Percentiles rank a stretch among this genome's conserved stretches.
Evolutionary conservation across 2,797 vertebrate genomes (phyloP).

Genomic region (Poecilia wingei): DNA sequence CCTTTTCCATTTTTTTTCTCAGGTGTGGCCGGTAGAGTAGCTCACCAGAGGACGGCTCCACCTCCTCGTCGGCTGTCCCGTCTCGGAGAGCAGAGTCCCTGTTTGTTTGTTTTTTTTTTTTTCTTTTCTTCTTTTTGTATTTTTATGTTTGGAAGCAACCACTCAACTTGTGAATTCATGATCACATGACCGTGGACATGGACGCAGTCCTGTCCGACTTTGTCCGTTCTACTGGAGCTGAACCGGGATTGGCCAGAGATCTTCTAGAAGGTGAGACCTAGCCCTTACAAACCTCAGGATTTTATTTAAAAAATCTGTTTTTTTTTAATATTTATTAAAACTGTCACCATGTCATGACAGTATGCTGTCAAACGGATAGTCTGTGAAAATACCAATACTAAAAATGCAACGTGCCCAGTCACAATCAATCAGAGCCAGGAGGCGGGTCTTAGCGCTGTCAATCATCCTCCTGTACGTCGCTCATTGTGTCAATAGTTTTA

Average conservation of each 20-base stretch:
- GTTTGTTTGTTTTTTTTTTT: neutral
- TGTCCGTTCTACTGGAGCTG: slow-evolving; percentile 96
- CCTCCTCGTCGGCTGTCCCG: slow-evolving; percentile 15
- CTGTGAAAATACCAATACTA: no score
- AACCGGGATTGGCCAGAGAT: slow-evolving; percentile 95
- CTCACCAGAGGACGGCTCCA: slow-evolving; percentile 32
- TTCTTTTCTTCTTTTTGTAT: slow-evolving; percentile 10
- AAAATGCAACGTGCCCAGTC: no score
- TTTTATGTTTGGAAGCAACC: slow-evolving; percentile 68
- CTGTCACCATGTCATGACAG: no score
- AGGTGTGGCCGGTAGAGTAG: slow-evolving; percentile 69
- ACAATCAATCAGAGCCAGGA: no score
- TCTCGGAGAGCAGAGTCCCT: slow-evolving; percentile 46
- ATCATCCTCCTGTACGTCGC: no score
- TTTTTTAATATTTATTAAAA: no score
- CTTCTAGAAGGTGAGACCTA: slow-evolving; percentile 89
- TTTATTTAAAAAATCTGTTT: no score
- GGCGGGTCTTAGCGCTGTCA: no score
- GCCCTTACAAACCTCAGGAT: neutral
- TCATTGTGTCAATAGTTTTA: no score
- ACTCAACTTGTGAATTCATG: slow-evolving; percentile 81
- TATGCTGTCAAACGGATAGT: no score
- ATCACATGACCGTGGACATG: slow-evolving; percentile 95
- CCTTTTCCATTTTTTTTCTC: slow-evolving; percentile 9
- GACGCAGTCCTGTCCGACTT: slow-evolving; percentile 97